Percentiles rank a stretch among this genome's conserved stretches.
phyloP scores from a whole-genome alignment of 2,797 vertebrate species.

The Lagorchestes hirsutus region DNA sequence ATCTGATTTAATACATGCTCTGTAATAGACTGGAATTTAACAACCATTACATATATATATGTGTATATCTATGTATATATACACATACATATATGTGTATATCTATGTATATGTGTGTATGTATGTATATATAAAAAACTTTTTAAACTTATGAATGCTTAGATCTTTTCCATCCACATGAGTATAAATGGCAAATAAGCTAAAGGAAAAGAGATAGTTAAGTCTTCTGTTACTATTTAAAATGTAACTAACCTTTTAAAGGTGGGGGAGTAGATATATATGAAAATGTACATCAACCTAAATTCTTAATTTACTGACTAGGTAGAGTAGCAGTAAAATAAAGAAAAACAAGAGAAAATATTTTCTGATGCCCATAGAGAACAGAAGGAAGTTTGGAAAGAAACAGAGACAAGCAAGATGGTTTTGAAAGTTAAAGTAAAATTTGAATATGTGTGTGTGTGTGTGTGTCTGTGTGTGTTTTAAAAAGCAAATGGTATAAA shows the following conservation, averaged over 20 bases:
- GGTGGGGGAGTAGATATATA: slow-evolving; percentile 40
- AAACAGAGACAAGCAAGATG: too few species aligned
- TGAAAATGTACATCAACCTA: slow-evolving; percentile 65
- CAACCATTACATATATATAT: too few species aligned
- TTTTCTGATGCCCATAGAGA: background rate
- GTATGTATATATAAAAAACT: too few species aligned
- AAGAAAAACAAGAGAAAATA: slow-evolving; percentile 56
- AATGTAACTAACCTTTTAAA: slow-evolving; percentile 64
- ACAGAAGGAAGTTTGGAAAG: too few species aligned
- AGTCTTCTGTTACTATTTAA: slow-evolving; percentile 5
- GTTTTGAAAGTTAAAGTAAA: background rate
- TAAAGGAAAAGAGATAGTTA: slow-evolving; percentile 5
- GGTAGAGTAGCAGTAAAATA: slow-evolving; percentile 64
- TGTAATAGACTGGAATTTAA: too few species aligned
- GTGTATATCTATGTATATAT: too few species aligned
- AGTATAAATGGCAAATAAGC: slow-evolving; percentile 55
- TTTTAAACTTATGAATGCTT: slow-evolving; percentile 27
- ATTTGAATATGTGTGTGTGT: too few species aligned
- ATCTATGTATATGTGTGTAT: too few species aligned
- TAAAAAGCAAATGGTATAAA: too few species aligned
- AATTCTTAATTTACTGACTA: slow-evolving; percentile 68
- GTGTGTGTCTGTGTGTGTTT: too few species aligned
- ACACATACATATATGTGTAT: too few species aligned
- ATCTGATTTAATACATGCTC: too few species aligned
- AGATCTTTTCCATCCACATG: slow-evolving; percentile 17